Conservation (phyloP, 2,888 invertebrate species). For the Didymodactylos carnosus region DNA sequence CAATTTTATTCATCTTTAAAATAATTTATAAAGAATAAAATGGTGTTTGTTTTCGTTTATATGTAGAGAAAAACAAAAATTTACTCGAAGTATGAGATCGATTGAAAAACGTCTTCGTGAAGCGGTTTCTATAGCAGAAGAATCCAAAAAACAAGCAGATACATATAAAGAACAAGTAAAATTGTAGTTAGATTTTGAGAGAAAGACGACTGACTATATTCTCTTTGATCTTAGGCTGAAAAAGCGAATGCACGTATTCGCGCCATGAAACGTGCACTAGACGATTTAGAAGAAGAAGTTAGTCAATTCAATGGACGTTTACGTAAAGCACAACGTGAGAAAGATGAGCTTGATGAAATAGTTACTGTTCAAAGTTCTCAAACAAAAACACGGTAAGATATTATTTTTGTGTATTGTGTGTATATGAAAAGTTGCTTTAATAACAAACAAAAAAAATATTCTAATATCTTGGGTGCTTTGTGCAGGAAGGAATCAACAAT, state of each 20-base stretch:
- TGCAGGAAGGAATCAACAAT: too few relatives aligned
- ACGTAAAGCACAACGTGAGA: constrained; percentile 81
- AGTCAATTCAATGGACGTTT: constrained; percentile 80
- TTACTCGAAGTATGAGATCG: constrained; percentile 69
- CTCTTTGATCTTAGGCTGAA: constrained; percentile 34
- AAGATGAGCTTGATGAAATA: constrained; percentile 74
- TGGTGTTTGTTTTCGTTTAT: not conserved
- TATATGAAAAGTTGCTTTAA: too few relatives aligned
- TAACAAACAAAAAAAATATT: too few relatives aligned
- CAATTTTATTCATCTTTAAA: not conserved
- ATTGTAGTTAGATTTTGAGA: not conserved
- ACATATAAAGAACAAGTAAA: constrained; percentile 90
- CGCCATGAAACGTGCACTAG: constrained; percentile 74
- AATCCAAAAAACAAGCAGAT: constrained; percentile 82
- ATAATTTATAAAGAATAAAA: not conserved
- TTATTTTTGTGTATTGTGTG: too few relatives aligned
- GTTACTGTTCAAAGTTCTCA: not conserved
- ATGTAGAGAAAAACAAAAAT: constrained; percentile 55
- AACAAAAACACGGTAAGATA: not conserved
- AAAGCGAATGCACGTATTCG: constrained; percentile 39
- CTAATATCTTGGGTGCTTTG: too few relatives aligned
- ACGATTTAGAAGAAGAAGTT: constrained; percentile 88
- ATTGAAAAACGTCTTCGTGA: constrained; percentile 90
- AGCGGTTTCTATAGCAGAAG: constrained; percentile 59
- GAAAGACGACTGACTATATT: not conserved